These are phyloP conservation scores for Platerodrilus igneus DNA, from an alignment of 2,888 invertebrate species.

Conservation along the genomic window DNA sequence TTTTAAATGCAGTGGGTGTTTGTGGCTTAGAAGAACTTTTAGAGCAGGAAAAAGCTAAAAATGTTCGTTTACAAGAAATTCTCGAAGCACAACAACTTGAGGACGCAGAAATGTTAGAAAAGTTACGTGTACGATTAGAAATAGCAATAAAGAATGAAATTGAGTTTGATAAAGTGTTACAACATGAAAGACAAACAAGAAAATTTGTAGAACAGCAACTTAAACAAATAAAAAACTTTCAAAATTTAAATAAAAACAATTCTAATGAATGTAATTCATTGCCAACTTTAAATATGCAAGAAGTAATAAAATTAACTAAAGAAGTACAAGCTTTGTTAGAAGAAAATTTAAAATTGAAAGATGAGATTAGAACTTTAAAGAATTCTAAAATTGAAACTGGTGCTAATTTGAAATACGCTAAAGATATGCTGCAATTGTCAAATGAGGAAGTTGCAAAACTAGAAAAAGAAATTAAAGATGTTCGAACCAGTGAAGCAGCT, in stretches of 20 bases:
- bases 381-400: slow-evolving; percentile 33
- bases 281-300: slow-evolving; percentile 33
- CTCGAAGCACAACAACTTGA: slow-evolving; percentile 63
- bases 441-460: slow-evolving; percentile 32
- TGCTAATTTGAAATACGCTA: slow-evolving; percentile 35
- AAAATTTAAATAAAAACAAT: slow-evolving; percentile 30
- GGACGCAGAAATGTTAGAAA: slow-evolving; percentile 63
- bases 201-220: slow-evolving; percentile 39
- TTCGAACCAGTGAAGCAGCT: slow-evolving; percentile 28
- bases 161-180: slow-evolving; percentile 58
- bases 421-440: slow-evolving; percentile 34
- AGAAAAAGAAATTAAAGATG: slow-evolving; percentile 32
- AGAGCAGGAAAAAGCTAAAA: slow-evolving; percentile 52
- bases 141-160: slow-evolving; percentile 60
- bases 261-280: slow-evolving; percentile 41
- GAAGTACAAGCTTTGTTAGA: slow-evolving; percentile 30
- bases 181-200: slow-evolving; percentile 51
- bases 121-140: slow-evolving; percentile 61
- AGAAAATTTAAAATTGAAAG: slow-evolving; percentile 30
- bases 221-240: slow-evolving; percentile 30
- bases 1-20: slow-evolving; percentile 55
- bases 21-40: slow-evolving; percentile 47
- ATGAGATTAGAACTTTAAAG: slow-evolving; percentile 32
- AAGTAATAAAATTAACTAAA: slow-evolving; percentile 29
- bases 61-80: slow-evolving; percentile 54